Conservation (phyloP, 2,113 vertebrate species). For the Stomatorhinus ivindoensis region DNA sequence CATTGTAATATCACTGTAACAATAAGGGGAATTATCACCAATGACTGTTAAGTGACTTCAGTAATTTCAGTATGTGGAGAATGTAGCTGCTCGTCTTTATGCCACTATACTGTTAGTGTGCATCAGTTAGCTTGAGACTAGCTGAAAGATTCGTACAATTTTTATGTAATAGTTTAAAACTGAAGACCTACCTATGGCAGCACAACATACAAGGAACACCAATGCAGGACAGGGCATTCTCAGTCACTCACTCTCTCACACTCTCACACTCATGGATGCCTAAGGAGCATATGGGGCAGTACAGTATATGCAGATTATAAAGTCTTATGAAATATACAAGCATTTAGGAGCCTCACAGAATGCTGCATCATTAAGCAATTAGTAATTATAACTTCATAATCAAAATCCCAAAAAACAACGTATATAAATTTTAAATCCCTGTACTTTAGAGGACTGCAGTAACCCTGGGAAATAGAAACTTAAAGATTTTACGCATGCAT, state of each 20-base stretch:
- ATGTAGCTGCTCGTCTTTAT: neutral
- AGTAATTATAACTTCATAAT: neutral
- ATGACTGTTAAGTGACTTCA: neutral
- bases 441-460: neutral
- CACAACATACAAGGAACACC: neutral
- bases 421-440: neutral
- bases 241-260: too few relatives aligned
- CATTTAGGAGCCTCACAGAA: neutral
- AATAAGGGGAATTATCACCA: neutral
- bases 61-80: too few relatives aligned
- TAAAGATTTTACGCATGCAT: neutral
- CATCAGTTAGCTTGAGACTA: neutral
- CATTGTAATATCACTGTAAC: neutral
- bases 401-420: neutral
- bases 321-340: neutral
- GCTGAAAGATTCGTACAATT: neutral
- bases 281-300: neutral
- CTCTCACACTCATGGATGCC: neutral
- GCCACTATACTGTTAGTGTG: neutral
- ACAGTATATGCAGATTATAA: neutral
- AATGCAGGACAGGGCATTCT: neutral
- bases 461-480: neutral
- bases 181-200: neutral
- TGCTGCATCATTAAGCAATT: neutral
- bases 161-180: neutral